Evolutionary conservation across 2,113 vertebrate species (phyloP), one percentile per base, ranked within the genome.

Genomic region (Cebidichthys violaceus): DNA sequence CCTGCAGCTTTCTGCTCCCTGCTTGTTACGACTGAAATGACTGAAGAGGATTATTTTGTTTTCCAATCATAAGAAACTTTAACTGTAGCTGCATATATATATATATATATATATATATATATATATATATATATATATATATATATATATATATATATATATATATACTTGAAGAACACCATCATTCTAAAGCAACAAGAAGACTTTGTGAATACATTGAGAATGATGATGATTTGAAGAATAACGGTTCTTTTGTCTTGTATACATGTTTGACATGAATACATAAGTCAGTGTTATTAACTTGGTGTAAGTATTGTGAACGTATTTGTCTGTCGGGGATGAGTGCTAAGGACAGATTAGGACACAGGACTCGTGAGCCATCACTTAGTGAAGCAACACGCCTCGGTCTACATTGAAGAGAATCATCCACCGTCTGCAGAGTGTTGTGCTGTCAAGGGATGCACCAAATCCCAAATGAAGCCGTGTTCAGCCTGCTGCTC

Each of bases 61-160:
- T 35, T 55, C 8, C 15, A 37, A n/a, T 50, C 8, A n/a, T 66
- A 17, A 70, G 47, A 55, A 82, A 54, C 65, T 62, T 67, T 35
- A 70, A 54, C n/a, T 70, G 43, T 27, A 37, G 15, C 29, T 72
- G 2, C 6, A n/a, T 70, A 57, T 47, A n/a, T 27, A 60, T 9
- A 3, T 39, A 39, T 11, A 41, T 41, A 41, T 41, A 41, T 41
- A 41, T 41, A 41, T 41, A 41, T 41, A 41, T 41, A 41, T 41
- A 41, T 41, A 41, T 41, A 41, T 41, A 41, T 41, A 41, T 41
- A 39, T 39, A 39, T 39, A 39, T 39, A 39, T 39, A 39, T 39
- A 39, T 39, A 39, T 39, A 39, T 39, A 39, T 39, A 10, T 39
- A 39, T 39, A 39, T 39, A 39, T 39, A 10, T 39, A 11, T 41